These are phyloP conservation scores for Hypotaenidia okinawae DNA, from an alignment of 2,797 vertebrate species.

Conservation along the genomic window DNA sequence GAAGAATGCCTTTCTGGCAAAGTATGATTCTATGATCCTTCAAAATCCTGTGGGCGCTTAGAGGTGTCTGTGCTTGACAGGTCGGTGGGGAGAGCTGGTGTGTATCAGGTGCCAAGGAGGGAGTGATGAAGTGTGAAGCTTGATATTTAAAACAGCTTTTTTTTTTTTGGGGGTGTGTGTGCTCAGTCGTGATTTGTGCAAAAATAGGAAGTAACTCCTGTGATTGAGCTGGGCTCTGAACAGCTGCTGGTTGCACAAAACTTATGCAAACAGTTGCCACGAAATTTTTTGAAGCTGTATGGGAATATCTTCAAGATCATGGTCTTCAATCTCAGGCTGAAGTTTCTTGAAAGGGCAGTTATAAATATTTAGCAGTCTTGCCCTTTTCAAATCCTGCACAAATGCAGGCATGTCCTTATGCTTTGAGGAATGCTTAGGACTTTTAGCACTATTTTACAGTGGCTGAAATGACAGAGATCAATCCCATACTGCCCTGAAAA, in stretches of 20 bases:
- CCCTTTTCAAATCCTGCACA: neutral
- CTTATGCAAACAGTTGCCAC: neutral
- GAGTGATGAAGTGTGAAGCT: neutral
- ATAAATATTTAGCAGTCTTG: neutral
- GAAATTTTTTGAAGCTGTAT: neutral
- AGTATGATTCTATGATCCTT: neutral
- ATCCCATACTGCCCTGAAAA: neutral
- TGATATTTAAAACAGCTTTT: slow-evolving; percentile 10
- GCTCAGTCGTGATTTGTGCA: neutral
- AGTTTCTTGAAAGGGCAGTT: neutral
- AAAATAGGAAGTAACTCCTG: slow-evolving; percentile 20
- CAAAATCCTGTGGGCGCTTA: neutral
- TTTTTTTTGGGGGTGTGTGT: neutral
- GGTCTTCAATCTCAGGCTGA: neutral
- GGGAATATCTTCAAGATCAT: neutral
- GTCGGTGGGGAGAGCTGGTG: neutral
- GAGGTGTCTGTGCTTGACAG: neutral
- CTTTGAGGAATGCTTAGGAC: neutral
- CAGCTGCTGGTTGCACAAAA: neutral
- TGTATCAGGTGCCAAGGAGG: neutral
- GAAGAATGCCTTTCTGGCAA: neutral
- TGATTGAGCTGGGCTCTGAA: neutral
- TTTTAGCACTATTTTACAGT: neutral
- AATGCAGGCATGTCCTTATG: neutral
- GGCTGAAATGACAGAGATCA: neutral